Evolutionary conservation across 2,888 invertebrate species (phyloP).

Genomic region (Nebria salina): DNA sequence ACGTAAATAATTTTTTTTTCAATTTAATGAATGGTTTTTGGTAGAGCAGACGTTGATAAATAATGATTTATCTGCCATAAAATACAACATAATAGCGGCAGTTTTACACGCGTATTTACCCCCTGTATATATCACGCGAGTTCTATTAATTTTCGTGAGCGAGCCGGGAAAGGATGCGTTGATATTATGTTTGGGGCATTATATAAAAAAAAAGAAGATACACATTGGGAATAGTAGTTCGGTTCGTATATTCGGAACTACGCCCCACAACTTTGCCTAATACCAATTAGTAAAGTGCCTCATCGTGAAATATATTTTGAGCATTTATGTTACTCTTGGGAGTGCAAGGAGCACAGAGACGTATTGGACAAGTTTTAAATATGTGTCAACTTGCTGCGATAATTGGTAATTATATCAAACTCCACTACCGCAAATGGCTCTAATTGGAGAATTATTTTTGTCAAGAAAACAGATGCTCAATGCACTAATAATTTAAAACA

Average conservation of each 20-base stretch:
- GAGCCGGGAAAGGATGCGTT: not conserved
- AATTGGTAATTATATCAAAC: not conserved
- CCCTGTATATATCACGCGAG: not conserved
- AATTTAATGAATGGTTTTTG: conserved; percentile 37
- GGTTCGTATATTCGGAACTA: conserved; percentile 16
- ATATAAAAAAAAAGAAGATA: not conserved
- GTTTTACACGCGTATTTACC: too few relatives aligned
- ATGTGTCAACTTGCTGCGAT: conserved; percentile 19
- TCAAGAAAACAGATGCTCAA: too few relatives aligned
- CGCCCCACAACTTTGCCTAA: conserved; percentile 25
- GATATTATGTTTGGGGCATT: not conserved
- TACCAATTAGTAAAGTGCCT: conserved; percentile 41
- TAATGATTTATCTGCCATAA: conserved; percentile 25
- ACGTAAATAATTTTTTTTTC: conserved; percentile 12
- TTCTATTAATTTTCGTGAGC: not conserved
- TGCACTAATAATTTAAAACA: too few relatives aligned
- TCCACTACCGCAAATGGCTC: not conserved
- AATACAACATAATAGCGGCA: conserved; percentile 8
- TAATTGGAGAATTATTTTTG: too few relatives aligned
- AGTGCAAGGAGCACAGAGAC: not conserved
- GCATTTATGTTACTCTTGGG: conserved; percentile 31
- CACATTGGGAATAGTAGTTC: not conserved
- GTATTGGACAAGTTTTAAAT: conserved; percentile 30
- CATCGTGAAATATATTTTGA: conserved; percentile 28
- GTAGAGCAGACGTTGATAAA: conserved; percentile 33